phyloP scores from a whole-genome alignment of 1,140 invertebrate species.

The Metaphire vulgaris region DNA sequence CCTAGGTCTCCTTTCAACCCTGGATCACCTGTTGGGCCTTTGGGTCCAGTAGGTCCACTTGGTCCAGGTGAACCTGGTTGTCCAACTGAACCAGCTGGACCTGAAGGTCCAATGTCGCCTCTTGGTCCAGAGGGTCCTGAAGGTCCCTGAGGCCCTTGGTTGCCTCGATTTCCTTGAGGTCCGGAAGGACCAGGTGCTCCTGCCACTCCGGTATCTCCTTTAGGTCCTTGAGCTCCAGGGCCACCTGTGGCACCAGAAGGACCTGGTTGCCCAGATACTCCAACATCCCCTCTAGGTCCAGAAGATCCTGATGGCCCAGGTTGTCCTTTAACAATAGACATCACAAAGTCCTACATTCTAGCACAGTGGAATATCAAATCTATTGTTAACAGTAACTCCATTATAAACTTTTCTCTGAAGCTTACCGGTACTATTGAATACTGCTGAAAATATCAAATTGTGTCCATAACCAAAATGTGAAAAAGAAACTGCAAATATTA shows the following conservation, averaged over 20 bases:
- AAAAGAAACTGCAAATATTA: no score
- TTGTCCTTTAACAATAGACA: no score
- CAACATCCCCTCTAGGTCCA: background rate
- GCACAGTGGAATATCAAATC: no score
- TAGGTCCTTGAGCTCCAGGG: background rate
- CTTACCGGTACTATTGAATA: no score
- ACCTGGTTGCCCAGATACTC: background rate
- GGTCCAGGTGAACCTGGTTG: conserved; percentile 14
- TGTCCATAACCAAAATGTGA: no score
- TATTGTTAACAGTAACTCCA: no score
- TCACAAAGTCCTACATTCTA: no score
- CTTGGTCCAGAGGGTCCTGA: conserved; percentile 6
- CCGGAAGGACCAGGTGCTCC: conserved; percentile 4
- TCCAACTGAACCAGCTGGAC: conserved; percentile 15
- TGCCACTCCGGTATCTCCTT: background rate
- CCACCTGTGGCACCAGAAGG: background rate
- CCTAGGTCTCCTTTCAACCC: conserved; percentile 4
- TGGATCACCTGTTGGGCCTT: conserved; percentile 10
- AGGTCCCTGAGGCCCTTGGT: background rate
- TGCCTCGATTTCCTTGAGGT: background rate
- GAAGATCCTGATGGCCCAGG: background rate
- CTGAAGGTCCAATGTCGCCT: background rate
- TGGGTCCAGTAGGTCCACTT: background rate
- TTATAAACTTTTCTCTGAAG: no score
- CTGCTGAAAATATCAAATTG: no score